phyloP scores from a whole-genome alignment of 2,797 vertebrate species.

The Yasuhikotakia modesta region DNA sequence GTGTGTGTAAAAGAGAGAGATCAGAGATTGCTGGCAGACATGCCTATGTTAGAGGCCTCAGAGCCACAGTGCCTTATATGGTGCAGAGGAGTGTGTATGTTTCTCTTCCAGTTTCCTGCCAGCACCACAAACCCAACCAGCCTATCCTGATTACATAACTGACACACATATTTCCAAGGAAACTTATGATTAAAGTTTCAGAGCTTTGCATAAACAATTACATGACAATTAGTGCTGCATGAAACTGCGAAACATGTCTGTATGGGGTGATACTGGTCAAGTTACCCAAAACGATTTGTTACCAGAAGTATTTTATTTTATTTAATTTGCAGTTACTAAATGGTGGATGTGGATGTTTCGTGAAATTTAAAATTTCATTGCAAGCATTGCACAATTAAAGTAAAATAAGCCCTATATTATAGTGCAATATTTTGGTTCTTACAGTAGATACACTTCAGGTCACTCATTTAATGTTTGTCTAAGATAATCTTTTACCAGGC shows the following conservation, averaged over 20 bases:
- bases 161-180: conserved; percentile 34
- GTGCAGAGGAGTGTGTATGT: conserved; percentile 62
- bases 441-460: no score
- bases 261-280: conserved; percentile 2
- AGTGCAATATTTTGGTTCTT: no score
- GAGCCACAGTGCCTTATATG: conserved; percentile 65
- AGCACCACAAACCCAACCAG: conserved; percentile 70
- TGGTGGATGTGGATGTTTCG: no score
- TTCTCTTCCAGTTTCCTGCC: conserved; percentile 65
- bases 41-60: conserved; percentile 30
- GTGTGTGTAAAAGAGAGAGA: conserved; percentile 5
- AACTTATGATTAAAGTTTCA: conserved; percentile 9
- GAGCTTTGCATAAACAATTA: not conserved
- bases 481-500: no score
- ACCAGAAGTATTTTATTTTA: not conserved
- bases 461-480: no score
- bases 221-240: not conserved
- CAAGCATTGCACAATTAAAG: no score
- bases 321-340: no score
- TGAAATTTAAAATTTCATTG: no score
- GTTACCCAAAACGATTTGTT: not conserved
- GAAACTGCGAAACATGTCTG: not conserved
- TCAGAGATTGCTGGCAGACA: conserved; percentile 44
- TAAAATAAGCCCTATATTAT: no score
- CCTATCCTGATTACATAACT: conserved; percentile 83